Evolutionary conservation across 1,140 invertebrate species (phyloP).

Genomic region (Pogonomyrmex barbatus): DNA sequence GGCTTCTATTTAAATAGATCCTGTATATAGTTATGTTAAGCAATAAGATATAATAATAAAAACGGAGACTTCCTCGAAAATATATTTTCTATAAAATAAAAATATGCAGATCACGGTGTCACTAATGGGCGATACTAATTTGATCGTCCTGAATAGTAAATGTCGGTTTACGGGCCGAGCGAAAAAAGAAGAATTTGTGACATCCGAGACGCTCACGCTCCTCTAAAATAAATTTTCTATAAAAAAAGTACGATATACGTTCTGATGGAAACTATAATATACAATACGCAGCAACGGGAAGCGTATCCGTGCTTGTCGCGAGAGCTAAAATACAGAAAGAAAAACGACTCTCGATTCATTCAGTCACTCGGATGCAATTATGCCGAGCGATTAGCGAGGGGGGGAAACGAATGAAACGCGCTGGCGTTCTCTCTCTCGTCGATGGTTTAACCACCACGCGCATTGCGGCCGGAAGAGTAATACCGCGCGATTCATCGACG

Average conservation of each 20-base stretch:
- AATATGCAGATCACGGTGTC: not conserved
- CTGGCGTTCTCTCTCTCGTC: conserved; percentile 13
- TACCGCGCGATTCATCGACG: conserved; percentile 51
- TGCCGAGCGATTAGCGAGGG: conserved; percentile 32
- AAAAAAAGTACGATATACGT: not conserved
- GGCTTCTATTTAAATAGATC: too few species aligned
- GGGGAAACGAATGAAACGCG: conserved; percentile 37
- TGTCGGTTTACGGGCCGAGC: not conserved
- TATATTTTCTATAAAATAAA: not conserved
- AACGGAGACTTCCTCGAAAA: not conserved
- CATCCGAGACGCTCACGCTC: not conserved
- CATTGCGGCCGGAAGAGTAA: conserved; percentile 36
- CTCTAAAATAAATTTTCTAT: conserved; percentile 4
- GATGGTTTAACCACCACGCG: conserved; percentile 30
- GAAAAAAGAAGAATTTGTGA: conserved; percentile 6
- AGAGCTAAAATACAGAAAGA: conserved; percentile 17
- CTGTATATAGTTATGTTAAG: not conserved
- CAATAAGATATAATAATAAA: not conserved
- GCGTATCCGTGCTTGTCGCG: not conserved
- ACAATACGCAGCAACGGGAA: not conserved
- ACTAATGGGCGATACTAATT: conserved; percentile 6
- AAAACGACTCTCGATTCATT: conserved; percentile 45
- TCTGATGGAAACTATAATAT: not conserved
- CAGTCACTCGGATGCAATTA: conserved; percentile 54
- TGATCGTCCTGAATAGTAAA: not conserved